Base-by-base conservation (phyloP, 1,140 invertebrate genomes). In the Oppia nitens region DNA sequence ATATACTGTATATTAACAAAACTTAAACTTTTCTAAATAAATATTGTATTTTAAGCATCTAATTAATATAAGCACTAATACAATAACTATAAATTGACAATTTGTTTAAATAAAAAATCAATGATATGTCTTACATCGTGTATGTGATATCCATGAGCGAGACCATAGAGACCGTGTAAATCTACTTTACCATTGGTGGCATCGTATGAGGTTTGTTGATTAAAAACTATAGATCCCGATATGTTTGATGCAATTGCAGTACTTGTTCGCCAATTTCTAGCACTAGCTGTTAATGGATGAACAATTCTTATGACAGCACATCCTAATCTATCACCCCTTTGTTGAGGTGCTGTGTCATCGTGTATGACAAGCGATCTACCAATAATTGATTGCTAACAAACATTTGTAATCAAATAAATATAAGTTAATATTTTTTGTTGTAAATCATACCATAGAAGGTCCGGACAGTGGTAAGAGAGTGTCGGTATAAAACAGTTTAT, bases 341-440 rank as follows among this genome's bases (percentile, higher is more conserved):
- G 86, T 61, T 83, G 80, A 1, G 88, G 88, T 2, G 85, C 85
- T 68, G 83, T 76, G 66, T 91, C 87, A 70, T 89, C 88, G 65
- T 87, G 88, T 47, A 95, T 80, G 0, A 93, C 85, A 28, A 97
- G 69, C 20, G 89, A 88, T 67, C 82, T 83, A 17, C 84, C 85
- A 32, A 62, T 47, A 23, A 63, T 59, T 17, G 62, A 63, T 3
- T 57, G 6, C 55, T 57, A 20, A 14, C 3, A 49, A 47, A 29
- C 24, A 20, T 29, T 54, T 54, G 6, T 4, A n/a, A 11, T 25
- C 26, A 20, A 40, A 29, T 17, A 9, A 40, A 25, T 49, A n/a
- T 49, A 53, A 32, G 9, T 20, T 52, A 56, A 24, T 20, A 53
- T n/a, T 17, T 50, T 57, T 28, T 20, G 3, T 23, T 57, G 2